These are phyloP conservation scores for Chrysolina americana DNA, from an alignment of 2,888 invertebrate genomes.

Conservation along the genomic window DNA sequence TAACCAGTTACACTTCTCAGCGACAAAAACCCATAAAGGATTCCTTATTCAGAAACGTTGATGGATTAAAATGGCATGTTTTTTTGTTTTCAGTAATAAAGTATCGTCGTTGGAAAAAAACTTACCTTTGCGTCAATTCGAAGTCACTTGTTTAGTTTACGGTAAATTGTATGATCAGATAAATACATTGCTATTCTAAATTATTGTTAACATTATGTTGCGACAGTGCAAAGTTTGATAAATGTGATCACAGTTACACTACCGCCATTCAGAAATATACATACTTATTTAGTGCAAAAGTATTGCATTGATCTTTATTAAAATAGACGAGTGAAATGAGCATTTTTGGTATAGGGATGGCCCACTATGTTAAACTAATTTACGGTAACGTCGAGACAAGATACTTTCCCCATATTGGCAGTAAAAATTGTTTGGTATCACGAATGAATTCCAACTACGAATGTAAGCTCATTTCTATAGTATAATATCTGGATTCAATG, in stretches of 20 bases:
- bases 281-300: slow-evolving; percentile 51
- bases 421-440: not conserved
- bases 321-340: slow-evolving; percentile 61
- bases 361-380: slow-evolving; percentile 40
- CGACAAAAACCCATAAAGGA: too few species aligned
- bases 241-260: slow-evolving; percentile 66
- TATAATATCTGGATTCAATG: not conserved
- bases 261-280: slow-evolving; percentile 57
- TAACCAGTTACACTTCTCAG: too few species aligned
- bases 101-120: not conserved
- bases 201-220: slow-evolving; percentile 57
- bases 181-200: slow-evolving; percentile 24
- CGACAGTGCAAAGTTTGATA: slow-evolving; percentile 61
- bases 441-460: too few species aligned
- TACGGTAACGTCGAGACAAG: not conserved
- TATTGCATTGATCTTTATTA: slow-evolving; percentile 54
- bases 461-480: too few species aligned
- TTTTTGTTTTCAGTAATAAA: not conserved
- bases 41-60: too few species aligned
- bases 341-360: slow-evolving; percentile 53
- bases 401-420: not conserved
- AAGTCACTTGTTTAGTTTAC: not conserved
- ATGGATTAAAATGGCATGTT: too few species aligned
- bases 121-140: not conserved
- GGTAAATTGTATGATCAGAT: not conserved